Percentiles rank a stretch among this genome's conserved stretches.
phyloP scores from a whole-genome alignment of 2,888 invertebrate genomes.

The Drosophila pegasa region DNA sequence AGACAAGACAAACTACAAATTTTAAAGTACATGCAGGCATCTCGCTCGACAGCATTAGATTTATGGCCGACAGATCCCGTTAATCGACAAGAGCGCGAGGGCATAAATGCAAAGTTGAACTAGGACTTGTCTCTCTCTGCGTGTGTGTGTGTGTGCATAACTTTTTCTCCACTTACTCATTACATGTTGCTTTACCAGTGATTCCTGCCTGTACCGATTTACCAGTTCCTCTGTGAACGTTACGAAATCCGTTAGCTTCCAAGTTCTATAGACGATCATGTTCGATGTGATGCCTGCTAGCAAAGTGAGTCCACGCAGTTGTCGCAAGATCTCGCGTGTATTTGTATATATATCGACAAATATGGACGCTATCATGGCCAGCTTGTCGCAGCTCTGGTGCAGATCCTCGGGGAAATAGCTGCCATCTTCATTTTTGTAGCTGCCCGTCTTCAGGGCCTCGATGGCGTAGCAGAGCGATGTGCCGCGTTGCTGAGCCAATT shows the following conservation, averaged over 20 bases:
- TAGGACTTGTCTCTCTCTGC: constrained; percentile 41
- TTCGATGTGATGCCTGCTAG: constrained; percentile 60
- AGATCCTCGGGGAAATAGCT: constrained; percentile 74
- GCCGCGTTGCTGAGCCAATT: constrained; percentile 81
- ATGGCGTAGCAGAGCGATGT: constrained; percentile 78
- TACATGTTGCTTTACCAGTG: constrained; percentile 73
- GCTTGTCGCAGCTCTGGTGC: constrained; percentile 73
- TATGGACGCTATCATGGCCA: constrained; percentile 76
- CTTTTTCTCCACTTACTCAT: constrained; percentile 65
- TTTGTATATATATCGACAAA: constrained; percentile 78
- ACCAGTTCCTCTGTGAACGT: constrained; percentile 67
- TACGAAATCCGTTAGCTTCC: constrained; percentile 78
- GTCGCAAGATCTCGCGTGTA: constrained; percentile 67
- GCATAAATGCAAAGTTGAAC: not conserved
- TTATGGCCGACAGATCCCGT: not conserved
- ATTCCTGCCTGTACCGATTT: constrained; percentile 73
- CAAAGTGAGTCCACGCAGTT: constrained; percentile 72
- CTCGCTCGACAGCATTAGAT: not conserved
- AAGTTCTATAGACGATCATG: constrained; percentile 78
- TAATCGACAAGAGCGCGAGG: not conserved
- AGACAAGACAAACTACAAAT: too few species aligned
- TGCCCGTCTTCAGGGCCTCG: constrained; percentile 80
- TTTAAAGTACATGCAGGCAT: too few species aligned
- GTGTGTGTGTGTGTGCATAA: constrained; percentile 47
- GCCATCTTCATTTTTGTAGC: constrained; percentile 52